Evolutionary conservation across 2,113 vertebrate species (phyloP), one percentile per base, ranked within the genome.

Genomic region (Centropus bengalensis): DNA sequence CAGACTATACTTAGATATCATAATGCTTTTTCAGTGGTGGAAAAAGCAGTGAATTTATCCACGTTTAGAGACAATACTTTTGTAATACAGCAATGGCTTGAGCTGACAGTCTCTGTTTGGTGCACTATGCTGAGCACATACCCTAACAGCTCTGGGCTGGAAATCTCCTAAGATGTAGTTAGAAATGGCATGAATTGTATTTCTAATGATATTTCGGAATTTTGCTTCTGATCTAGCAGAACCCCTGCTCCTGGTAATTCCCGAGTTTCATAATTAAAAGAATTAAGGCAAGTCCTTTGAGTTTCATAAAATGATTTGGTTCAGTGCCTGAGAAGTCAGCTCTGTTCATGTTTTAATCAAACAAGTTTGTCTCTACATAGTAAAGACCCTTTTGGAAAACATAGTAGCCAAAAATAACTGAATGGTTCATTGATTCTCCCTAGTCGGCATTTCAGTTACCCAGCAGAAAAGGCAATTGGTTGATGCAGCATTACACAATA

Each of bases 251-350:
- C 55, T 16, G 6, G 33, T 62, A 76, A 88, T 73, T 94, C 19
- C 28, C 3, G 36, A 49, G 44, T 82, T 52, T 81, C 36, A 60
- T 75, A 95, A 94, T 92, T 93, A 88, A 82, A 88, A 86, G 60
- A 93, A 94, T 93, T 86, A 96, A 96, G 64, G 64, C 49, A 64
- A 62, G 76, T 73, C 90, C 88, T 97, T 74, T 71, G 86, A 90
- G 83, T 82, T 73, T 71, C 45, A 68, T 70, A 56, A 93, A 96
- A 91, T 93, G 82, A 93, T 78, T 87, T 88, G 82, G 91, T 86
- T 95, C 86, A 88, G 7, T 75, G 88, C 54, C 90, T 82, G 91
- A 86, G 73, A 81, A 93, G 83, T 83, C 88, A 66, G 60, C 69
- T 86, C 80, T 22, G 23, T 93, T 94, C 86, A 86, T 1, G 4